These are phyloP conservation scores for Ciona savignyi DNA, from an alignment of 23 tunicate species.

Conservation along the genomic window DNA sequence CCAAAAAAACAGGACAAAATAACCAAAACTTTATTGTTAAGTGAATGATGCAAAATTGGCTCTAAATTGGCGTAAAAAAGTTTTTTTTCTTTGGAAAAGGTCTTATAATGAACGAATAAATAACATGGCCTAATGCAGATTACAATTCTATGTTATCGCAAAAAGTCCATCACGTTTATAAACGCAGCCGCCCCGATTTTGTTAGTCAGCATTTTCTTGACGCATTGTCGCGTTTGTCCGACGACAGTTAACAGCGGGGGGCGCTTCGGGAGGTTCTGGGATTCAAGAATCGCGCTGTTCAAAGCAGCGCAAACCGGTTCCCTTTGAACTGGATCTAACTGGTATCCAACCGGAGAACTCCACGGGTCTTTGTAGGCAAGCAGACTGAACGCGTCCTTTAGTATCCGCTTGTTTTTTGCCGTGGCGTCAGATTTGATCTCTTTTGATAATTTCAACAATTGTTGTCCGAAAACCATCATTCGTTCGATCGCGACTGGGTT, in stretches of 20 bases:
- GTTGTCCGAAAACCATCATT: constrained; percentile 81
- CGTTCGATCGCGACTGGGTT: constrained; percentile 64
- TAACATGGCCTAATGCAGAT: no score
- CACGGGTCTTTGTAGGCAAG: constrained; percentile 91
- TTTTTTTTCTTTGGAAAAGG: no score
- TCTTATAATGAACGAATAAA: no score
- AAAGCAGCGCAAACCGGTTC: constrained; percentile 74
- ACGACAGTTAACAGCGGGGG: constrained; percentile 72
- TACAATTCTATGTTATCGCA: no score
- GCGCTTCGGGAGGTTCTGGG: constrained; percentile 70
- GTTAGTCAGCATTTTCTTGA: constrained; percentile 61
- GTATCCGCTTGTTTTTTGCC: constrained; percentile 51
- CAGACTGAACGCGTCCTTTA: constrained; percentile 78
- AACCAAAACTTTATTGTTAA: no score
- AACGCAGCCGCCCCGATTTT: constrained; percentile 83
- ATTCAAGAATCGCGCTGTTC: constrained; percentile 77
- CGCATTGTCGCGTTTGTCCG: constrained; percentile 61
- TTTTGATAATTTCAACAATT: constrained; percentile 27
- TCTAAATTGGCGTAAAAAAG: no score
- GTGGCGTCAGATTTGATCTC: constrained; percentile 48
- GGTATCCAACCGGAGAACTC: constrained; percentile 79
- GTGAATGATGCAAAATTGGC: no score
- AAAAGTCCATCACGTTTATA: constrained; percentile 57
- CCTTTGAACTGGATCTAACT: constrained; percentile 65
- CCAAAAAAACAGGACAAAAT: no score